A percentile compares a stretch with the other conserved stretches of the same genome.
Evolutionary conservation across 2,797 vertebrate species (phyloP).

Genomic region (Arremon aurantiirostris): DNA sequence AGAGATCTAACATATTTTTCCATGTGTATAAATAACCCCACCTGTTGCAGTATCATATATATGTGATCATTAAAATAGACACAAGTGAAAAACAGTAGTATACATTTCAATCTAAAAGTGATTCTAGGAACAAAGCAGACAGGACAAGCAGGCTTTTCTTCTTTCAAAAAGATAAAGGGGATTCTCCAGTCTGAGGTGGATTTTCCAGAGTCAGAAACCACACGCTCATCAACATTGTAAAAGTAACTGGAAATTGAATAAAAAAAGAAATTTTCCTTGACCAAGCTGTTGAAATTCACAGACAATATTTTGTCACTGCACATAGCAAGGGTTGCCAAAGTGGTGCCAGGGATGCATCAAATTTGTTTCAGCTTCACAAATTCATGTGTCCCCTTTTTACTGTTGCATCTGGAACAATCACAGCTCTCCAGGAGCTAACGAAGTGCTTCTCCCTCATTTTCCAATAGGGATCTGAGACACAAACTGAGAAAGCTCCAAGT

Average conservation of each 20-base stretch:
- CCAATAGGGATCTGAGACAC: not conserved
- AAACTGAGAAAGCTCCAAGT: not conserved
- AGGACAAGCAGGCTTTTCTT: not conserved
- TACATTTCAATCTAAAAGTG: slow-evolving; percentile 24
- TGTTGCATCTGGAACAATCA: not conserved
- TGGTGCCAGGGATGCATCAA: not conserved
- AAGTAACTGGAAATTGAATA: not conserved
- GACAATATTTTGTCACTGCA: not conserved
- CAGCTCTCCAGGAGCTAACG: not conserved
- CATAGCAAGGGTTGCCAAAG: not conserved
- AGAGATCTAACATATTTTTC: slow-evolving; percentile 41
- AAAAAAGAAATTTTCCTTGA: not conserved
- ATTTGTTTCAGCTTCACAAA: not conserved
- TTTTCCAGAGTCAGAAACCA: not conserved
- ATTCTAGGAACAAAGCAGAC: slow-evolving; percentile 25
- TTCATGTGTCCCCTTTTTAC: not conserved
- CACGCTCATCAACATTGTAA: not conserved
- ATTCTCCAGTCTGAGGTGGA: not conserved
- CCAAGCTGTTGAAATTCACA: not conserved
- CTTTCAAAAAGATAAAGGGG: not conserved
- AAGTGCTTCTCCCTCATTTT: not conserved
- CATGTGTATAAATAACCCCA: slow-evolving; percentile 46
- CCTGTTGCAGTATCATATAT: slow-evolving; percentile 47
- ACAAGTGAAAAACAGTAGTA: slow-evolving; percentile 13
- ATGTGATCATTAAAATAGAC: slow-evolving; percentile 46